These are phyloP conservation scores for Drosophila bipectinata DNA, from an alignment of 1,140 invertebrate species.

Conservation along the genomic window DNA sequence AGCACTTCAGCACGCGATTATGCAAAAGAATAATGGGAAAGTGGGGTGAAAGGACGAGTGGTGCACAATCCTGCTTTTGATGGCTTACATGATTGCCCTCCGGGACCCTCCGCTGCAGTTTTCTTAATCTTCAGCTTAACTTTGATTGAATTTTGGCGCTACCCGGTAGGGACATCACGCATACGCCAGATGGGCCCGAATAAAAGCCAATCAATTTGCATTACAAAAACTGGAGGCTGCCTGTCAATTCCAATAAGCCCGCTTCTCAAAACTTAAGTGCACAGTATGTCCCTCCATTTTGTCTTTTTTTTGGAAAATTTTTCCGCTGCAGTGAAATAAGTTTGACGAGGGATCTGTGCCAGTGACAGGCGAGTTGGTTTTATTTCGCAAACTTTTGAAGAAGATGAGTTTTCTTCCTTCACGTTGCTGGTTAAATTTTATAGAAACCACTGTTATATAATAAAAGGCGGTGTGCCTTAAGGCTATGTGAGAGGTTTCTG, in stretches of 20 bases:
- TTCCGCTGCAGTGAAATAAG: constrained; percentile 26
- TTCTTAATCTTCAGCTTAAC: constrained; percentile 17
- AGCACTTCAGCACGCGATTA: constrained; percentile 36
- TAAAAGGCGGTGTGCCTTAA: too few species aligned
- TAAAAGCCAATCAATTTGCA: constrained; percentile 62
- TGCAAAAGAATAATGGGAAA: constrained; percentile 13
- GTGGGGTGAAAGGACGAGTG: background rate
- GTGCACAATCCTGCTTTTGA: constrained; percentile 17
- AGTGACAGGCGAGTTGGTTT: constrained; percentile 27
- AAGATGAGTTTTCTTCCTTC: constrained; percentile 16
- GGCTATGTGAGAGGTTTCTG: too few species aligned
- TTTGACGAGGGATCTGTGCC: constrained; percentile 35
- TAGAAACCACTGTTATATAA: too few species aligned
- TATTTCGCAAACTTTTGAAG: constrained; percentile 22
- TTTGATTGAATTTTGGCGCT: constrained; percentile 46
- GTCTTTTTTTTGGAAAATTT: constrained; percentile 18
- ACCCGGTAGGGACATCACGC: constrained; percentile 6
- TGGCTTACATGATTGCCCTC: constrained; percentile 28
- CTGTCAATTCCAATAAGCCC: constrained; percentile 67
- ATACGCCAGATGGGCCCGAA: constrained; percentile 23
- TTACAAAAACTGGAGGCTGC: constrained; percentile 4
- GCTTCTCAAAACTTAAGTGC: constrained; percentile 39
- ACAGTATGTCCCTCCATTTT: constrained; percentile 9
- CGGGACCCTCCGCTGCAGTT: constrained; percentile 16
- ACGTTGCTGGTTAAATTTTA: constrained; percentile 12